Conservation (phyloP, 2,888 invertebrate species). For the Dinocampus coccinellae region DNA sequence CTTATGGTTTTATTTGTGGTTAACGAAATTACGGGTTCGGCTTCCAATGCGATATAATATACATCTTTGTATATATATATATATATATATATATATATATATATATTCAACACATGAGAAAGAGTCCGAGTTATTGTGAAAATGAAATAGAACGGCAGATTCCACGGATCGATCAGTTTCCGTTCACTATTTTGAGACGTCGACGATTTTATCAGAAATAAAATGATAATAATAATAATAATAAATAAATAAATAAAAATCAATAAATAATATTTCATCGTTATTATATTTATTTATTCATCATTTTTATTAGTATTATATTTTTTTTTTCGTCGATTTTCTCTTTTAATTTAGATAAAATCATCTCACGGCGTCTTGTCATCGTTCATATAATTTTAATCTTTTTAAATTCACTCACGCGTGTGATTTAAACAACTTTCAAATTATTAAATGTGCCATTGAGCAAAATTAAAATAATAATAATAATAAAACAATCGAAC, state of each 20-base stretch:
- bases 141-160: not conserved
- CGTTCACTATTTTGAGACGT: constrained; percentile 1
- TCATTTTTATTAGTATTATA: no score
- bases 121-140: not conserved
- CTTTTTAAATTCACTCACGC: constrained; percentile 22
- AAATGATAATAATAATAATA: not conserved
- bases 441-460: not conserved
- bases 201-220: not conserved
- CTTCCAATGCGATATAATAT: constrained; percentile 23
- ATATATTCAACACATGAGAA: not conserved
- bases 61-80: no score
- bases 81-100: not conserved
- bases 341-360: not conserved
- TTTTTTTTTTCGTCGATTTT: not conserved
- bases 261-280: no score
- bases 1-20: constrained; percentile 55
- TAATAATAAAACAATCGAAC: no score
- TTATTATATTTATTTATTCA: no score
- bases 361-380: constrained; percentile 12
- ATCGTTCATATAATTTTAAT: constrained; percentile 17
- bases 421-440: not conserved
- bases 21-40: constrained; percentile 54
- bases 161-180: not conserved
- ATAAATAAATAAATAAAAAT: not conserved
- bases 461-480: not conserved